Evolutionary conservation across 1,140 invertebrate species (phyloP).

Genomic region (Varroa destructor): DNA sequence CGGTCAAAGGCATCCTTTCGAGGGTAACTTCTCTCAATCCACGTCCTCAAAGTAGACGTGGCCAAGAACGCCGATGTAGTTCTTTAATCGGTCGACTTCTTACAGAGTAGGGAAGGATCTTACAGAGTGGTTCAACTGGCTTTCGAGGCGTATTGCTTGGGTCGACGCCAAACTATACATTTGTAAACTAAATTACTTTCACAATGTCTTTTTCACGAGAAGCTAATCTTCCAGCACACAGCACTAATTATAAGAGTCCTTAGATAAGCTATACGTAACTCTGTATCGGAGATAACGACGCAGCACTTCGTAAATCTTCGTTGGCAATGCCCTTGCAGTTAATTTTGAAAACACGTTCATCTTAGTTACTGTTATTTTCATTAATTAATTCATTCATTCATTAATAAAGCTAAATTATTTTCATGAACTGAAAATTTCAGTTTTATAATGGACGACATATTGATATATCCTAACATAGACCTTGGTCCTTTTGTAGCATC

Average conservation of each 20-base stretch:
- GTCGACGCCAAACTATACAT: background rate
- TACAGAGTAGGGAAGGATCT: background rate
- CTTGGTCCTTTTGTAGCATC: too few species aligned
- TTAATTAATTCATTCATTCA: too few species aligned
- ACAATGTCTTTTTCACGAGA: background rate
- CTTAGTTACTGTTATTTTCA: too few species aligned
- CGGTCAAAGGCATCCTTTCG: too few species aligned
- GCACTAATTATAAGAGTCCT: background rate
- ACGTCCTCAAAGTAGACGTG: slow-evolving; percentile 1
- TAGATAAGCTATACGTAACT: background rate
- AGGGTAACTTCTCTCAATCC: background rate
- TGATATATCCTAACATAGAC: too few species aligned
- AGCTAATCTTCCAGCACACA: background rate
- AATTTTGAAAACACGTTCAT: too few species aligned
- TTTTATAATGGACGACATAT: too few species aligned
- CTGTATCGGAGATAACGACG: background rate
- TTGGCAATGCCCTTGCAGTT: too few species aligned
- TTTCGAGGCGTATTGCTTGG: background rate
- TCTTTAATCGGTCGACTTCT: background rate
- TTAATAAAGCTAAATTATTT: too few species aligned
- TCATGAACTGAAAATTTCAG: too few species aligned
- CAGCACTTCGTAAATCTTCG: too few species aligned
- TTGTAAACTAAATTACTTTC: background rate
- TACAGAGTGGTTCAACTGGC: background rate
- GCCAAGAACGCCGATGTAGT: background rate